phyloP scores from a whole-genome alignment of 2,797 vertebrate species.

The Takifugu ocellatus region DNA sequence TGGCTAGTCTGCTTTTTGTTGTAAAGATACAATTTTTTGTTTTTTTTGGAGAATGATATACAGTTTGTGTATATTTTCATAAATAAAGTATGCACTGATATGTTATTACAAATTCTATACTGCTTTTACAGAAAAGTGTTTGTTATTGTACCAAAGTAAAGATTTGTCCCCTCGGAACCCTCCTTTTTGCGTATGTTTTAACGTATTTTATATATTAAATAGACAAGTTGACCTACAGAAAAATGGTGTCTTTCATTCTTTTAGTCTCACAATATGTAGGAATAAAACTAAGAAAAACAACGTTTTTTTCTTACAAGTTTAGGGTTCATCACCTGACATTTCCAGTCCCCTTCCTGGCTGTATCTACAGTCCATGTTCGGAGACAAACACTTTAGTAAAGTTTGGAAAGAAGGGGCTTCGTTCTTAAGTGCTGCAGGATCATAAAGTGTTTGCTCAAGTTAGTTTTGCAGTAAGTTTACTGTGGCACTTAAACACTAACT shows the following conservation, averaged over 20 bases:
- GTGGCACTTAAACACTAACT: too few species aligned
- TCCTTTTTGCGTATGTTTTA: constrained; percentile 85
- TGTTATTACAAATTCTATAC: constrained; percentile 92
- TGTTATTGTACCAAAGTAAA: constrained; percentile 95
- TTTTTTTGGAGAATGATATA: constrained; percentile 94
- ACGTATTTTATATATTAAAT: constrained; percentile 90
- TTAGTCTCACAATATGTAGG: not conserved
- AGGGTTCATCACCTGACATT: too few species aligned
- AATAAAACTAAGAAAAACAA: too few species aligned
- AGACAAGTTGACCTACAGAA: constrained; percentile 84
- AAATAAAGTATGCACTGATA: constrained; percentile 96
- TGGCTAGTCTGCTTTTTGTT: constrained; percentile 91
- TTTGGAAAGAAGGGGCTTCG: too few species aligned
- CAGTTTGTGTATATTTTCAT: constrained; percentile 96
- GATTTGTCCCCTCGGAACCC: constrained; percentile 84
- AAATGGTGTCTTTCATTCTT: constrained; percentile 28
- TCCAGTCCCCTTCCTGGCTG: too few species aligned
- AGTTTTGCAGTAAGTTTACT: too few species aligned
- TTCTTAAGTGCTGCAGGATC: too few species aligned
- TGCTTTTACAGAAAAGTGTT: constrained; percentile 93
- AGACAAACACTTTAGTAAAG: too few species aligned
- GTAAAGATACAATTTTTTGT: constrained; percentile 79
- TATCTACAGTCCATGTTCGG: too few species aligned
- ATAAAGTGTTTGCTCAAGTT: too few species aligned
- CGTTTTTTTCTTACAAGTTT: too few species aligned